Evolutionary conservation across 1,140 invertebrate genomes (phyloP).

Genomic region (Onthophagus taurus): DNA sequence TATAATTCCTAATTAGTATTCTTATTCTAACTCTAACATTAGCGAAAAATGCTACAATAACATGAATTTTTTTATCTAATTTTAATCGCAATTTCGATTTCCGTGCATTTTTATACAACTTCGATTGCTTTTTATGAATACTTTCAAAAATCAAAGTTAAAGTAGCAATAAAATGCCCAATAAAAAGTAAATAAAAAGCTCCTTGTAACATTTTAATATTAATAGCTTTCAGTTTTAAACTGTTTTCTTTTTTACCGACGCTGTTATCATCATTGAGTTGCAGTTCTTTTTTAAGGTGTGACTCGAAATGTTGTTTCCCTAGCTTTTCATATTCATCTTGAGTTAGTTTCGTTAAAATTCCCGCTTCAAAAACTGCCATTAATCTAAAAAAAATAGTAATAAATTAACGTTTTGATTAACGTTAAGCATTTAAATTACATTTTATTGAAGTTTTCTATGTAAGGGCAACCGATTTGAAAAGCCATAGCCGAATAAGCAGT

Average conservation of each 20-base stretch:
- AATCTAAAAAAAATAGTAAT: conserved; percentile 40
- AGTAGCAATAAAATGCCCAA: conserved; percentile 47
- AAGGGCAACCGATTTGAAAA: conserved; percentile 60
- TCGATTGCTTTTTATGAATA: conserved; percentile 15
- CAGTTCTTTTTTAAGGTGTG: conserved; percentile 31
- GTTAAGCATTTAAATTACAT: conserved; percentile 43
- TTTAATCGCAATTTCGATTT: background rate
- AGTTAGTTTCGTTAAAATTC: conserved; percentile 60
- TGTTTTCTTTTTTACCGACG: conserved; percentile 27
- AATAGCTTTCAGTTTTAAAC: conserved; percentile 45
- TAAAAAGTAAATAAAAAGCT: conserved; percentile 52
- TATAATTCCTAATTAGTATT: conserved; percentile 20
- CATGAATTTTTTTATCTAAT: conserved; percentile 12
- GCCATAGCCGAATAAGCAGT: conserved; percentile 64
- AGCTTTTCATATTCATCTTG: conserved; percentile 57
- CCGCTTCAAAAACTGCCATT: conserved; percentile 59
- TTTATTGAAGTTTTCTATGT: conserved; percentile 55
- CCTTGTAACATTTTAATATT: conserved; percentile 55
- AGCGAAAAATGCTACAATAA: conserved; percentile 12
- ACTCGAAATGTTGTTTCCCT: conserved; percentile 43
- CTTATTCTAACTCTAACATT: conserved; percentile 13
- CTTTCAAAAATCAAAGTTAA: conserved; percentile 14
- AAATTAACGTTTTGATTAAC: background rate
- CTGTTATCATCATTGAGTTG: conserved; percentile 18
- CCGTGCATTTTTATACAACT: background rate